Base-by-base conservation (phyloP, 2,888 invertebrate species). In the Sisyra terminalis region DNA sequence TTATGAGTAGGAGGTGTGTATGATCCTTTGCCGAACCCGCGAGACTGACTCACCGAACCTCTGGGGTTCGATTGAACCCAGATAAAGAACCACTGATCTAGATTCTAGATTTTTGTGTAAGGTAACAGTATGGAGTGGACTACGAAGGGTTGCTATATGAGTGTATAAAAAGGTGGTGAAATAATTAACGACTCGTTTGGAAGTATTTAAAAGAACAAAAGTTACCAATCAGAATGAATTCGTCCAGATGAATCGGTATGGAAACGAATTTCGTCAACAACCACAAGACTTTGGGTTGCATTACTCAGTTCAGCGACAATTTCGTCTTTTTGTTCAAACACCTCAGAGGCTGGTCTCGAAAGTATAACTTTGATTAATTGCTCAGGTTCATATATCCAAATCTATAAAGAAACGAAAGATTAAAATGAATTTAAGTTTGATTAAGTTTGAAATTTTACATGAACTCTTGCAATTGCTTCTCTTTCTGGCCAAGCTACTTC, bases 361-460 rank as follows among this genome's bases (percentile, higher is more conserved):
- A 92, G 66, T 47, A 89, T 87, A 46, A 93, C 78, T 45, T 85
- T 73, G 45, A 89, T 83, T 40, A 89, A 67, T 48, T 90, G 81
- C 0, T 80, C 77, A 0, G 82, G 78, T 55, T 88, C 86, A 50
- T 87, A 89, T 35, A 93, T 77, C 90, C 92, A 93, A 9, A 92
- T 71, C 88, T 89, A 53, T 9, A 57, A 53, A 42, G 10, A 16
- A 24, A 14, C 15, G 9, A 17, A 18, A 11, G 5, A 38, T n/a
- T 41, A 17, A n/a, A n/a, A 45, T 14, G 18, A n/a, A 30, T 9
- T 18, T 30, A 29, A 39, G 44, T 35, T 40, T 11, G 24, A 48
- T 29, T 34, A 30, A 14, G 6, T n/a, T 1, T 30, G 6, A 9
- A 37, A 29, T 15, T 78, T 73, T 59, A 87, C 87, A 57, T 82